These are phyloP conservation scores for Cardiocondyla obscurior DNA, from an alignment of 1,140 invertebrate genomes.

Conservation along the genomic window DNA sequence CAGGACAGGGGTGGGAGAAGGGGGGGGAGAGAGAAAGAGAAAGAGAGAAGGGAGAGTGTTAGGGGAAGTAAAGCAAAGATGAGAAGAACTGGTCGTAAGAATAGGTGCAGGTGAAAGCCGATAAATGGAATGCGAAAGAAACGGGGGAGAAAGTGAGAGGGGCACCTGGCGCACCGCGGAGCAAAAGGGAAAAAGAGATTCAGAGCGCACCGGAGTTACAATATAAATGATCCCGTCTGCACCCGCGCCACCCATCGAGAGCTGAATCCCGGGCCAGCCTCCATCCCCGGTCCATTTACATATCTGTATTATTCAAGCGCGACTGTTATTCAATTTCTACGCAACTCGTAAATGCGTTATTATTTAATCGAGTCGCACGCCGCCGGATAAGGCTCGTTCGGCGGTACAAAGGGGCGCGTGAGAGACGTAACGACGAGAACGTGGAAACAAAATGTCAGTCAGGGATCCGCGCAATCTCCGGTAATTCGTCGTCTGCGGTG, in stretches of 20 bases:
- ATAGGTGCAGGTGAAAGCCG: constrained; percentile 52
- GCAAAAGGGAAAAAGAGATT: constrained; percentile 29
- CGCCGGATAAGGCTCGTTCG: constrained; percentile 50
- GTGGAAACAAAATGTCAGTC: constrained; percentile 12
- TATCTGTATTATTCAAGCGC: constrained; percentile 83
- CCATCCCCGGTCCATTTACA: constrained; percentile 76
- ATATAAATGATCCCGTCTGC: constrained; percentile 75
- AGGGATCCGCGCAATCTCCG: neutral
- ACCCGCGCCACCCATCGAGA: constrained; percentile 34
- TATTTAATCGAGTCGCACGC: constrained; percentile 72
- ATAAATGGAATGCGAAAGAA: constrained; percentile 52
- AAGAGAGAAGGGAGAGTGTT: too few relatives aligned
- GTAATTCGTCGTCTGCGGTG: neutral
- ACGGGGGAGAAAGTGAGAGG: constrained; percentile 33
- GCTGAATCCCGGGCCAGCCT: constrained; percentile 33
- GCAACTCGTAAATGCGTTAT: constrained; percentile 80
- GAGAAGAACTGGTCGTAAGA: constrained; percentile 33
- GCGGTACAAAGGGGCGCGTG: neutral
- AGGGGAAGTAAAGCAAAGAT: constrained; percentile 40
- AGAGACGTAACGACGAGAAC: neutral
- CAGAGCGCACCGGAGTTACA: constrained; percentile 61
- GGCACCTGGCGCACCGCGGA: constrained; percentile 15
- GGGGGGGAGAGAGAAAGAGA: too few relatives aligned
- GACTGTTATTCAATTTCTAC: constrained; percentile 83
- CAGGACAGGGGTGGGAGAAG: neutral